Evolutionary conservation across 2,888 invertebrate genomes (phyloP).

Genomic region (Chirona hameri): DNA sequence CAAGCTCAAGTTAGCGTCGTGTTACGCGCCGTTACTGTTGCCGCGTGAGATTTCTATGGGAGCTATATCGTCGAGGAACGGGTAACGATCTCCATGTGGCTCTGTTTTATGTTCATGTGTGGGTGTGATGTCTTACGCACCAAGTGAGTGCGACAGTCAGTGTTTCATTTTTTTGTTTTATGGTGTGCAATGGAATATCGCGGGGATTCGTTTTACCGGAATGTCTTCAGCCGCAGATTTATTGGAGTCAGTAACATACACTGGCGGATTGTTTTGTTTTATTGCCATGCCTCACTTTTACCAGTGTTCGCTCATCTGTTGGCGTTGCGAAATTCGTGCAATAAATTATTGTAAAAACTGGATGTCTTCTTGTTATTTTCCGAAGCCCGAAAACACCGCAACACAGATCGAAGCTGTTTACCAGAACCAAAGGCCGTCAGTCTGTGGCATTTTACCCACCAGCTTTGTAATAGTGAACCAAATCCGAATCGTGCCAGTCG

Average conservation of each 20-base stretch:
- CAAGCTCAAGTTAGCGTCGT: not conserved
- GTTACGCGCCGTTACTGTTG: not conserved
- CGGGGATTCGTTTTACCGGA: not conserved
- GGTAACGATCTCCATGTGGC: not conserved
- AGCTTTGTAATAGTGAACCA: no score
- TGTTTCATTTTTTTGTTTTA: not conserved
- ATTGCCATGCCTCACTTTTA: not conserved
- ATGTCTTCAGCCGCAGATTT: not conserved
- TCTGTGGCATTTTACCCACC: no score
- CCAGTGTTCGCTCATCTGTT: not conserved
- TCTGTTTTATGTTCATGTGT: not conserved
- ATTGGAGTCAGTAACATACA: no score
- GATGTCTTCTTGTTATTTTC: no score
- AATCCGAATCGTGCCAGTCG: no score
- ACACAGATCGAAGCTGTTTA: no score
- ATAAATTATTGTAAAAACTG: slow-evolving; percentile 6
- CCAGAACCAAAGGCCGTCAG: no score
- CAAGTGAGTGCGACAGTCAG: not conserved
- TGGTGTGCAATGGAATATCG: not conserved
- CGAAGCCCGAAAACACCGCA: not conserved
- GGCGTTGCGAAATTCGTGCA: not conserved
- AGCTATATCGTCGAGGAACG: not conserved
- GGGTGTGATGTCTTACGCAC: not conserved
- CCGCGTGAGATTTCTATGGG: not conserved
- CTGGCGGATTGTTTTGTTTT: not conserved